Percentiles rank a stretch among this genome's conserved stretches.
Conservation (phyloP, 2,888 invertebrate genomes). For the Rhamnusium bicolor region DNA sequence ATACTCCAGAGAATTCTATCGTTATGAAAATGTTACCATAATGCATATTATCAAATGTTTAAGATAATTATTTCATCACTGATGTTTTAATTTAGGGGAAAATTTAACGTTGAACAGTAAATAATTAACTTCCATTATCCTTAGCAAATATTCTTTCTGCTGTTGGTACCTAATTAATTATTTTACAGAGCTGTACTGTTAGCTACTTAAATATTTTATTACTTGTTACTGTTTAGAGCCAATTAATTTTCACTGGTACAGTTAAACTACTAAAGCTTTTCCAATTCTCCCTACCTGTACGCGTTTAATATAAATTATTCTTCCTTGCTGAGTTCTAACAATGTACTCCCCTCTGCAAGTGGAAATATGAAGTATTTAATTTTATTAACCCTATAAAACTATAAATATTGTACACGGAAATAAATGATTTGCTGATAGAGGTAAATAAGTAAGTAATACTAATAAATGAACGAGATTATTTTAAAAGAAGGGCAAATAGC, state of each 20-base stretch:
- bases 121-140: background rate
- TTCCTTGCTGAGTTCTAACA: background rate
- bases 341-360: background rate
- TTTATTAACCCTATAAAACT: too few relatives aligned
- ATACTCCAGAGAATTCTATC: too few relatives aligned
- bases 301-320: background rate
- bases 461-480: too few relatives aligned
- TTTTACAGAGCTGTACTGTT: background rate
- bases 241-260: background rate
- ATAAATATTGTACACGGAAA: too few relatives aligned
- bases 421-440: too few relatives aligned
- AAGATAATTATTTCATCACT: too few relatives aligned
- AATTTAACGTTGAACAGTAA: background rate
- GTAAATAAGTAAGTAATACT: too few relatives aligned
- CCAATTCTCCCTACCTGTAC: background rate
- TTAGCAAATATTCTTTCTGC: background rate
- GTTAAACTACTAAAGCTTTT: background rate
- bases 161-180: background rate
- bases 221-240: background rate
- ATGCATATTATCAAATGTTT: too few relatives aligned
- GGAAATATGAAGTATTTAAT: background rate
- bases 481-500: too few relatives aligned
- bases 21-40: too few relatives aligned
- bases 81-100: too few relatives aligned
- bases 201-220: background rate